Base-by-base conservation (phyloP, 2,797 vertebrate genomes). In the Ambastaia sidthimunki region DNA sequence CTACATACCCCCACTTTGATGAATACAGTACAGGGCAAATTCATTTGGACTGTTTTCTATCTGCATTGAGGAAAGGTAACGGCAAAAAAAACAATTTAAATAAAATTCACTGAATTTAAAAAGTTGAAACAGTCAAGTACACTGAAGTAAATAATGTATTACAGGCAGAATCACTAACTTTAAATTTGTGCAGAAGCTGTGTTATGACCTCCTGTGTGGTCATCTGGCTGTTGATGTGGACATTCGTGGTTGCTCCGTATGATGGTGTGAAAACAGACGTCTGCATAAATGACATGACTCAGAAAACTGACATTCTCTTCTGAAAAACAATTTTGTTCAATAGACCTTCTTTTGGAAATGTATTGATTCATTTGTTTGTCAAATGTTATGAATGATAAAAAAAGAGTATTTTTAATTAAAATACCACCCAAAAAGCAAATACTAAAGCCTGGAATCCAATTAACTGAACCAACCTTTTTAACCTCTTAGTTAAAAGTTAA, bases 231-330 rank as follows among this genome's bases (percentile, higher is more conserved):
- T 90, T 92, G 80, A 96, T 94, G 52, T 95, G 92, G 66, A 98
- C 96, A 83, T 96, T 98, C 50, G 97, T 97, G 76, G 96, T 90
- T 0, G 95, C 95, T 44, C 95, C 97, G 66, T 94, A 94, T 37
- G 92, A 91, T 0, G 96, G 97, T 0, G 94, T 98, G 55, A 99
- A 99, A 86, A 98, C 93, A 0, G 97, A 96, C 0, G 97, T 99
- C 97, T 99, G 83, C 25, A 81, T 85, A 82, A 73, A 7, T 21
- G 69, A 62, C 78, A 71, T 23, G 11, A 71, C 10, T 23, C 19
- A 15, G 23, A 52, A 52, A 52, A 31, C 25, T 21, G n/a, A n/a
- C 28, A 2, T 28, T 28, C 28, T 28, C 28, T 28, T 28, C 41
- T 44, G 41, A 44, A 44, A 10, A 41, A 41, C 7, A 9, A 28